Conservation (phyloP, 35 echinoderm and acorn worm species). For the Ptychodera flava region DNA sequence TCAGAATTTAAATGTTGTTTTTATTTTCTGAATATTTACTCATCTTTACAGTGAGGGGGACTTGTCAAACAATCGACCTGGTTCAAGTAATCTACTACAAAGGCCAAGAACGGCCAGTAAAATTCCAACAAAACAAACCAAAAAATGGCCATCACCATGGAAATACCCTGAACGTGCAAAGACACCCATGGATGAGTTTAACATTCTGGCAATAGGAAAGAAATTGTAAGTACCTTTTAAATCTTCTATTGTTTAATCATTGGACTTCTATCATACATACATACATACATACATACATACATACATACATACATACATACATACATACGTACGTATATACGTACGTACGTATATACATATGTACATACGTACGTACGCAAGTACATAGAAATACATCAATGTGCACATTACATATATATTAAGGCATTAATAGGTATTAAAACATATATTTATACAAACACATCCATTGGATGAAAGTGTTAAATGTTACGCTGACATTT, state of each 20-base stretch:
- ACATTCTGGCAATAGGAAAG: not conserved
- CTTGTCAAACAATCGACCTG: not conserved
- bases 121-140: not conserved
- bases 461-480: too few relatives aligned
- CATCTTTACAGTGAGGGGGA: not conserved
- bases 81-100: not conserved
- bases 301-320: not conserved
- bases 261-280: not conserved
- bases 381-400: not conserved
- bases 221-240: not conserved
- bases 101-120: not conserved
- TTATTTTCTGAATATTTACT: too few relatives aligned
- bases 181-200: not conserved
- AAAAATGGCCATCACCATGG: not conserved
- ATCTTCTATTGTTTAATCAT: not conserved
- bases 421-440: too few relatives aligned
- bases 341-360: not conserved
- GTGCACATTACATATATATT: not conserved
- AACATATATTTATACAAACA: too few relatives aligned
- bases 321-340: not conserved
- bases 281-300: not conserved
- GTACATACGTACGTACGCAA: not conserved
- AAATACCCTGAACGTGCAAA: not conserved
- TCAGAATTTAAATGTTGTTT: too few relatives aligned
- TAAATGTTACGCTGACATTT: too few relatives aligned